phyloP scores from a whole-genome alignment of 2,113 vertebrate species.

The Vulpes lagopus region DNA sequence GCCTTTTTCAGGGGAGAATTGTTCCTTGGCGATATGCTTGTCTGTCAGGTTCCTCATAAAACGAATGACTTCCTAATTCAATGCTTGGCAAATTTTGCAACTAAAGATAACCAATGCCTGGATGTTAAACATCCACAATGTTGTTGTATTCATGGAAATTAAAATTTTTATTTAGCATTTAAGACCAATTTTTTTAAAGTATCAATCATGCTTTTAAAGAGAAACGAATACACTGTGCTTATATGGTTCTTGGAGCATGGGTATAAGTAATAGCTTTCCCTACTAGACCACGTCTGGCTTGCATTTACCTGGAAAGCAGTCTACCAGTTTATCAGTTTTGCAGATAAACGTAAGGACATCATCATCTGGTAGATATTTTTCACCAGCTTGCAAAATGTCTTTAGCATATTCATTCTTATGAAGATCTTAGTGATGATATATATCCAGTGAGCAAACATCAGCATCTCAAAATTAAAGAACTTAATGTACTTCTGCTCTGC shows the following conservation, averaged over 20 bases:
- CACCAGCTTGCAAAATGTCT: conserved; percentile 3
- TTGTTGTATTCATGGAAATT: conserved; percentile 28
- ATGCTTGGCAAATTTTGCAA: conserved; percentile 55
- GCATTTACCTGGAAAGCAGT: conserved; percentile 82
- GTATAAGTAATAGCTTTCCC: conserved; percentile 79
- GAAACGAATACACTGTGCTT: conserved; percentile 51
- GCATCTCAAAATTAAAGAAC: neutral
- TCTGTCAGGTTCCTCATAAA: conserved; percentile 21
- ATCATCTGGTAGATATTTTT: conserved; percentile 44
- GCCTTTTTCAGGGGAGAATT: conserved; percentile 63
- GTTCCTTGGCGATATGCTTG: conserved; percentile 63
- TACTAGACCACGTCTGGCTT: conserved; percentile 66
- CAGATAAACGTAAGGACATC: conserved; percentile 59
- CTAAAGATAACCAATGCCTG: neutral
- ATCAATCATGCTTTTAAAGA: neutral
- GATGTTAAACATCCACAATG: conserved; percentile 27
- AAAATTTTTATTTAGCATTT: conserved; percentile 46
- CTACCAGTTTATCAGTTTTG: conserved; percentile 69
- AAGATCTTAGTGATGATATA: conserved; percentile 20
- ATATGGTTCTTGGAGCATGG: conserved; percentile 67
- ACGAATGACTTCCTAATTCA: conserved; percentile 35
- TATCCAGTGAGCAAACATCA: neutral
- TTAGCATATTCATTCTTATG: conserved; percentile 45
- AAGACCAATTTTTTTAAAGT: neutral
- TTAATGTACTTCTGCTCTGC: neutral